A percentile compares a stretch with the other conserved stretches of the same genome.
Evolutionary conservation across 2,113 vertebrate species (phyloP).

Genomic region (Ammodramus savannarum): DNA sequence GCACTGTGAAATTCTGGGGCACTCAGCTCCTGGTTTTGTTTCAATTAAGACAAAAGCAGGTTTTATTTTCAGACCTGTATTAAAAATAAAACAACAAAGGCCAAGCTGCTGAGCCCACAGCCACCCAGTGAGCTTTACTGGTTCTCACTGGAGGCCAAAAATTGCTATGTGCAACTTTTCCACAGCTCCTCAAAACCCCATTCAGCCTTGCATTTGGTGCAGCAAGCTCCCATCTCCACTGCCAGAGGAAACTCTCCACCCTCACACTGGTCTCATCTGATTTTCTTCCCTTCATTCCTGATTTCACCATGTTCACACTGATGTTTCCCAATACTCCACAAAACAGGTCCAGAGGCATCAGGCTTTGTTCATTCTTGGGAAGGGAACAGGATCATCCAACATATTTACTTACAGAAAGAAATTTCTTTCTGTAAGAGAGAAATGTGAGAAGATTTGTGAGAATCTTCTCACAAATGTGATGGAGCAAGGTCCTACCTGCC

Average conservation of each 20-base stretch:
- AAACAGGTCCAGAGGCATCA: not conserved
- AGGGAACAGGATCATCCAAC: not conserved
- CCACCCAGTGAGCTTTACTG: not conserved
- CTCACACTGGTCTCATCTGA: rapidly evolving
- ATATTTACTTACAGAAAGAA: not conserved
- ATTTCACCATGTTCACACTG: not conserved
- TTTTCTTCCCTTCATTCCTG: not conserved
- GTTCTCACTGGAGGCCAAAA: not conserved
- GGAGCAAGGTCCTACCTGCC: not conserved
- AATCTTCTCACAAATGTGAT: not conserved
- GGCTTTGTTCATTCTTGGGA: not conserved
- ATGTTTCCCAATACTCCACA: not conserved
- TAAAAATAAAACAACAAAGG: not conserved
- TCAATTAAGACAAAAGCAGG: conserved; percentile 6
- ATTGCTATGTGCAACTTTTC: not conserved
- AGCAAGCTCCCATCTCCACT: not conserved
- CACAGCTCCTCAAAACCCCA: not conserved
- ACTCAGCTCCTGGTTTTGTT: conserved; percentile 1
- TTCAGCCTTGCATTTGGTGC: not conserved
- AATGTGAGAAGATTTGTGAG: no score
- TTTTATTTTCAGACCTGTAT: not conserved
- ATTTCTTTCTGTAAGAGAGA: no score
- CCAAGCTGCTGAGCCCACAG: not conserved
- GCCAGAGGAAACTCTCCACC: not conserved
- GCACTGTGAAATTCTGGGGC: not conserved